Percentiles rank a stretch among this genome's conserved stretches.
Conservation (phyloP, 2,797 vertebrate species). For the Gila robusta region DNA sequence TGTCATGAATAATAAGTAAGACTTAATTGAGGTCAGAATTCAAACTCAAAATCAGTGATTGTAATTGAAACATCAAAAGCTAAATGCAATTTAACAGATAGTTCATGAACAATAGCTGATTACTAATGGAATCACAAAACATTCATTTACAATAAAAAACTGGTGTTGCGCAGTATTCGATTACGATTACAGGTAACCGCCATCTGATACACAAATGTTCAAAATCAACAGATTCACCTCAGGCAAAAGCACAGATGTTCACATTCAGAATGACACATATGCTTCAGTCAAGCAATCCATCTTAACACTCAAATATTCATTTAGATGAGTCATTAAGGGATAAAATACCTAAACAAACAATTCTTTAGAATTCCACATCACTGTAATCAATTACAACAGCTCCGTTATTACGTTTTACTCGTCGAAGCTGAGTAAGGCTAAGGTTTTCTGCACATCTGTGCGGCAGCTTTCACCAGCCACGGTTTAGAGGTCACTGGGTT, state of each 20-base stretch:
- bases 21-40: no score
- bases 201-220: background rate
- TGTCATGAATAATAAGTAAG: no score
- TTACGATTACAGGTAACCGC: no score
- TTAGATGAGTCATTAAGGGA: slow-evolving; percentile 12
- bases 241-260: slow-evolving; percentile 14
- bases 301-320: slow-evolving; percentile 14
- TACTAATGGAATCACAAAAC: no score
- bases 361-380: background rate
- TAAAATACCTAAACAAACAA: slow-evolving; percentile 9
- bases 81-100: no score
- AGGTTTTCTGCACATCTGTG: slow-evolving; percentile 69
- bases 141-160: no score
- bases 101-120: no score
- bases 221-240: background rate
- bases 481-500: slow-evolving; percentile 71
- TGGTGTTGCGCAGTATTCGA: no score
- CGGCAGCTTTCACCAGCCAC: slow-evolving; percentile 67
- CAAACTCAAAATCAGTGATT: no score
- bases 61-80: no score
- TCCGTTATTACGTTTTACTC: slow-evolving; percentile 1
- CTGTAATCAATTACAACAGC: slow-evolving; percentile 17
- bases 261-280: background rate
- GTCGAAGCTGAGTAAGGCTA: slow-evolving; percentile 25
- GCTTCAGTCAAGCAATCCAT: slow-evolving; percentile 31